Percentiles rank a stretch among this genome's conserved stretches.
phyloP scores from a whole-genome alignment of 2,888 invertebrate species.

The Cryptus armator region DNA sequence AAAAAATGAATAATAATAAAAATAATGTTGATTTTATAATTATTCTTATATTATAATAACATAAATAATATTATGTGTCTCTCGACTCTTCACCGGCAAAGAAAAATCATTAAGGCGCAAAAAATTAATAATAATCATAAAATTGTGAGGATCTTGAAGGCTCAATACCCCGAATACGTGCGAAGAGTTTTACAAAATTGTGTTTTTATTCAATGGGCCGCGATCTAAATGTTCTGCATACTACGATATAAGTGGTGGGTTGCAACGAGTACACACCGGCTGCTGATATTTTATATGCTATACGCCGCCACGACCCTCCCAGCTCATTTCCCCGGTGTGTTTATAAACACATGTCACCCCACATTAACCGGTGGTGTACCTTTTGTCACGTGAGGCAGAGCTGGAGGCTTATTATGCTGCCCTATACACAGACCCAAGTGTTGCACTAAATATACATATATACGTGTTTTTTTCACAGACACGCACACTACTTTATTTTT shows the following conservation, averaged over 20 bases:
- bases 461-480: slow-evolving; percentile 9
- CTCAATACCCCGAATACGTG: neutral
- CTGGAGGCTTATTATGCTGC: slow-evolving; percentile 61
- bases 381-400: slow-evolving; percentile 75
- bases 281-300: slow-evolving; percentile 52
- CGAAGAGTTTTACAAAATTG: slow-evolving; percentile 59
- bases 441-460: neutral
- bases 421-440: slow-evolving; percentile 16
- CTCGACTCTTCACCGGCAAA: neutral
- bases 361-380: slow-evolving; percentile 77
- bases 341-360: slow-evolving; percentile 80
- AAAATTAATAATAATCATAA: no score
- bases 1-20: no score
- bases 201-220: slow-evolving; percentile 52
- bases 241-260: slow-evolving; percentile 56
- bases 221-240: slow-evolving; percentile 47
- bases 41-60: no score
- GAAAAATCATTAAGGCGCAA: neutral
- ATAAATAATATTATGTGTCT: no score
- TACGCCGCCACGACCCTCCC: slow-evolving; percentile 51
- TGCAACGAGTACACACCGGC: slow-evolving; percentile 31
- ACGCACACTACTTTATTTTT: slow-evolving; percentile 1
- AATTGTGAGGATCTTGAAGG: no score
- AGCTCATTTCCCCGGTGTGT: slow-evolving; percentile 71
- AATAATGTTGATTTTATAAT: no score